Evolutionary conservation across 1,140 invertebrate genomes (phyloP).

Genomic region (Bilobella aurantiaca): DNA sequence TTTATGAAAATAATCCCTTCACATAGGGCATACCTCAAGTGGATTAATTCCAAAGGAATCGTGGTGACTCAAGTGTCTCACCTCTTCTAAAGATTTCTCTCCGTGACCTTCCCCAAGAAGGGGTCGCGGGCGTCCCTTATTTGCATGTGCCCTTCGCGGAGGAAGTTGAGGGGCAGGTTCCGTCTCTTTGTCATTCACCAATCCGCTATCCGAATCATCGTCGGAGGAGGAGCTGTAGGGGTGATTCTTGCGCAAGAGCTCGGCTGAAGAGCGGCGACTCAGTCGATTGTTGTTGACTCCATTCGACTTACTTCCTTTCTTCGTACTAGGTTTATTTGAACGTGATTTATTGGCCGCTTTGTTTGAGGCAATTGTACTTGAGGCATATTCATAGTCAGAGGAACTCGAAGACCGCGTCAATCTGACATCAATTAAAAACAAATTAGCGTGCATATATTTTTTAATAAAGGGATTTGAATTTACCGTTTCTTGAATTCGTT

Average conservation of each 20-base stretch:
- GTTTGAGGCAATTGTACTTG: constrained; percentile 14
- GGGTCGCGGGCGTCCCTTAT: constrained; percentile 33
- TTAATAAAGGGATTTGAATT: background rate
- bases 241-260: constrained; percentile 31
- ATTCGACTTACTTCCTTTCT: constrained; percentile 6
- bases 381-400: constrained; percentile 29
- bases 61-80: constrained; percentile 19
- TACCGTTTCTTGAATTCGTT: constrained; percentile 25
- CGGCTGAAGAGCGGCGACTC: constrained; percentile 40
- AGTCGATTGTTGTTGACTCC: constrained; percentile 16
- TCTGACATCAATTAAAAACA: constrained; percentile 6
- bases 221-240: constrained; percentile 39
- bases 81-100: constrained; percentile 33
- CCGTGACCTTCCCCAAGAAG: constrained; percentile 35
- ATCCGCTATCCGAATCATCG: constrained; percentile 37
- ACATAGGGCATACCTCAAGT: constrained; percentile 11
- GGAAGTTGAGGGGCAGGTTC: constrained; percentile 37
- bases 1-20: background rate
- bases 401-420: constrained; percentile 30
- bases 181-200: constrained; percentile 40
- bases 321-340: constrained; percentile 12
- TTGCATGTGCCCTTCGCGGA: constrained; percentile 27
- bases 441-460: too few species aligned
- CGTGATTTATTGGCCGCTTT: constrained; percentile 23
- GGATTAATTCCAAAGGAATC: constrained; percentile 19